A percentile compares a stretch with the other conserved stretches of the same genome.
These are phyloP conservation scores for Podarcis muralis DNA, from an alignment of 2,113 vertebrate genomes.

Conservation along the genomic window DNA sequence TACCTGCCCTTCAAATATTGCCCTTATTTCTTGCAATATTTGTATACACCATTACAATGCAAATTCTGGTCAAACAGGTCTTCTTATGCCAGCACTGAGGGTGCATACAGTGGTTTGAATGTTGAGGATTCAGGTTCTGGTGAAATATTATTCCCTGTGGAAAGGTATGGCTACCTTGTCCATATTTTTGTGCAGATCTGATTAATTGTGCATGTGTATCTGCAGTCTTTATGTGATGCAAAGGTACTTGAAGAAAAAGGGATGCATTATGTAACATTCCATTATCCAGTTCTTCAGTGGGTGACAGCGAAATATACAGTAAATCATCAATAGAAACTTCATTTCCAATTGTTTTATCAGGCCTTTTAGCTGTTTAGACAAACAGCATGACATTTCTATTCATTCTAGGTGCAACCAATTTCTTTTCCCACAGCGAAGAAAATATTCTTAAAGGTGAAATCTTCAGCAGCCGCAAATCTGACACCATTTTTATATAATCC, in stretches of 20 bases:
- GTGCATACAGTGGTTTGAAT: background rate
- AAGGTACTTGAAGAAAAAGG: conserved; percentile 9
- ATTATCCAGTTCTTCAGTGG: conserved; percentile 50
- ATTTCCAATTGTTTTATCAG: conserved; percentile 51
- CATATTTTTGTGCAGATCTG: conserved; percentile 46
- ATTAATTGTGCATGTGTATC: conserved; percentile 41
- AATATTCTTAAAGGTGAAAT: conserved; percentile 57
- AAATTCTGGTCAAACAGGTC: too few species aligned
- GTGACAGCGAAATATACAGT: conserved; percentile 55
- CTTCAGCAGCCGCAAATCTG: conserved; percentile 39
- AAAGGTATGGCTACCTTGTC: background rate
- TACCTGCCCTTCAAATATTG: too few species aligned
- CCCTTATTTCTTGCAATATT: background rate
- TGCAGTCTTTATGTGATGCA: conserved; percentile 50
- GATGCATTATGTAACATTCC: conserved; percentile 44
- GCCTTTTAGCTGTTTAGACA: conserved; percentile 52
- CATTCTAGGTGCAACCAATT: conserved; percentile 46
- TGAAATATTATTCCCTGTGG: background rate
- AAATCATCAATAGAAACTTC: conserved; percentile 50
- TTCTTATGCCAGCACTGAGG: background rate
- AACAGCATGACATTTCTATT: conserved; percentile 53
- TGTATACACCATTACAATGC: too few species aligned
- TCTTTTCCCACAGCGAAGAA: conserved; percentile 56
- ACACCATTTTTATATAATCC: conserved; percentile 41
- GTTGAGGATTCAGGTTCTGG: background rate